Evolutionary conservation across 2,888 invertebrate species (phyloP), one percentile per base, ranked within the genome.

Genomic region (Quadroppia sp.): DNA sequence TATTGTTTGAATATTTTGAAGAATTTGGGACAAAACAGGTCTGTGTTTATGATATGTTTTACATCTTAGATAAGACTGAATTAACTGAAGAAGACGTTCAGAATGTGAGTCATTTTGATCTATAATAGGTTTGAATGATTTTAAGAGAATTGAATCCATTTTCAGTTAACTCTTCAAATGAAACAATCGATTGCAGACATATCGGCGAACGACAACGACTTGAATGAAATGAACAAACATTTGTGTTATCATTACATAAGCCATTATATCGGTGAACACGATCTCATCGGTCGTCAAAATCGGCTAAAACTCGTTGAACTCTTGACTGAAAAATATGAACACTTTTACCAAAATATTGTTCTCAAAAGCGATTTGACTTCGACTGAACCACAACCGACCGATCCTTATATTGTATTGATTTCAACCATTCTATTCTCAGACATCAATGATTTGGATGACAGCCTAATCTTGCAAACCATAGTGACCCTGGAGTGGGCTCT

Each of bases 21-120:
- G 86, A 87, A 78, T 96, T 95, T 83, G 94, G 94, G 2, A 88
- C 90, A 79, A 93, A 93, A 80, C 88, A 90, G 0, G 93, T 93
- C 82, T 91, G 91, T 76, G 90, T 92, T 75, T 87, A 88, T 11
- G 96, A 97, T 82, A 84, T 96, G 71, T 87, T 88, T 76, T 76
- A 76, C 71, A 56, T 78, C 7, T 75, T 80, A 36, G 36, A 73
- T 20, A 71, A 75, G 36, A 20, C 61, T 28, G n/a, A n/a, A n/a
- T 64, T 64, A 36, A 32, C 32, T 64, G 36, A 64, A 32, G 61
- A 64, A 9, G 61, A 64, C 7, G 28, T 64, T 17, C 32, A 64
- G 17, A 64, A 13, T 36, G 61, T 64, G 36, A 64, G 61, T 9
- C 61, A 32, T 64, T 32, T n/a, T 23, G 17, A 50, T 50, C n/a